These are phyloP conservation scores for Philopedon plagiatum DNA, from an alignment of 2,888 invertebrate genomes.

Conservation along the genomic window DNA sequence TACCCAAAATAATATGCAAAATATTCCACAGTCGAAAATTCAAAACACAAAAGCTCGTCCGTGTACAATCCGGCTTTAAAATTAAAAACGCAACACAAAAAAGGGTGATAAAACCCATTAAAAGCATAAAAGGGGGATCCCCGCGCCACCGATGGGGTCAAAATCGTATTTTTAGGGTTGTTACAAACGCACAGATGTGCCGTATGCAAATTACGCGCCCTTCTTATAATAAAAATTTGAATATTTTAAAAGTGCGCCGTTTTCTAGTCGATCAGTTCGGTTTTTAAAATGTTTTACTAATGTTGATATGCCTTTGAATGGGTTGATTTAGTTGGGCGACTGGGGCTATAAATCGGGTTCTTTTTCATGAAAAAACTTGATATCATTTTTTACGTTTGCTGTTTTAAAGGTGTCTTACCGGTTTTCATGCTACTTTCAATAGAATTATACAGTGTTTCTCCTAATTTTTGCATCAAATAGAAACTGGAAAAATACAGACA, in stretches of 20 bases:
- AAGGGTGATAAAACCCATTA: slow-evolving; percentile 64
- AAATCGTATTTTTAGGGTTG: slow-evolving; percentile 51
- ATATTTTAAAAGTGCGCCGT: slow-evolving; percentile 51
- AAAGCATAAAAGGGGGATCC: slow-evolving; percentile 60
- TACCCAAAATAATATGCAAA: slow-evolving; percentile 31
- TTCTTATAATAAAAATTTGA: slow-evolving; percentile 53
- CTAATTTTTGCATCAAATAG: too few species aligned
- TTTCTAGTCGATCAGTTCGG: slow-evolving; percentile 20
- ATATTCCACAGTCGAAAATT: slow-evolving; percentile 27
- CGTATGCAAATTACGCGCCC: slow-evolving; percentile 50
- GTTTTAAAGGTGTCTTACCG: slow-evolving; percentile 30
- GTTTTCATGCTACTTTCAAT: too few species aligned
- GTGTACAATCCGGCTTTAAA: slow-evolving; percentile 49
- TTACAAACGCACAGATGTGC: slow-evolving; percentile 51
- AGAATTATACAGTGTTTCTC: too few species aligned
- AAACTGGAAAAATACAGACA: too few species aligned
- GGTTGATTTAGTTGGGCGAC: not conserved
- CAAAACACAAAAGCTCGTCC: slow-evolving; percentile 31
- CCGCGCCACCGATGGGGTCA: slow-evolving; percentile 43
- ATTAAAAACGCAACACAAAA: slow-evolving; percentile 60
- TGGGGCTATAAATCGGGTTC: slow-evolving; percentile 37
- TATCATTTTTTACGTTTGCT: slow-evolving; percentile 25
- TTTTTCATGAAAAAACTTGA: slow-evolving; percentile 33
- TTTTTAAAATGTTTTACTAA: not conserved
- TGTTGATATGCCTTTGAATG: not conserved